These are phyloP conservation scores for Lepidochitona cinerea DNA, from an alignment of 2,888 invertebrate species.

Conservation along the genomic window DNA sequence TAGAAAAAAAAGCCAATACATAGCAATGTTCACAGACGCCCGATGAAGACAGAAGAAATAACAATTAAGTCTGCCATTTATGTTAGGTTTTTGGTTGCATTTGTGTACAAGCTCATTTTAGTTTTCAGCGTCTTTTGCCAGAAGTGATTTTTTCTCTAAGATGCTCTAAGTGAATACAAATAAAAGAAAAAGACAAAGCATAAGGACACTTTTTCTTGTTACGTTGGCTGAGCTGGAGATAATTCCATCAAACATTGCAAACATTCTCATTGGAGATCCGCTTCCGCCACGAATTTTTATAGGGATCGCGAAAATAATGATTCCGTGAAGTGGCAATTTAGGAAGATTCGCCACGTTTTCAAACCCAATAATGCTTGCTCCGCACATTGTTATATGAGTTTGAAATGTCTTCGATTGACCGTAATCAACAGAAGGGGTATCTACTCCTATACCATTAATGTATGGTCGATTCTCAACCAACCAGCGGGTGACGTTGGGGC, in stretches of 20 bases:
- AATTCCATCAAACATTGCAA: slow-evolving; percentile 61
- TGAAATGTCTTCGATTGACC: slow-evolving; percentile 72
- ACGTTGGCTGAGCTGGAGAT: too few species aligned
- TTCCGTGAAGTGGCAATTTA: slow-evolving; percentile 50
- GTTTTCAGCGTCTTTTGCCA: too few species aligned
- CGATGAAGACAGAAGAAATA: too few species aligned
- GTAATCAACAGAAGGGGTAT: slow-evolving; percentile 78
- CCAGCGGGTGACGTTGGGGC: slow-evolving; percentile 77
- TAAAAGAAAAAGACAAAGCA: too few species aligned
- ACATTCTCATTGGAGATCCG: slow-evolving; percentile 77
- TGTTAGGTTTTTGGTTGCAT: too few species aligned
- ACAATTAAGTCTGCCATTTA: too few species aligned
- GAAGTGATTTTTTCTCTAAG: too few species aligned
- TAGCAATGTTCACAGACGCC: too few species aligned
- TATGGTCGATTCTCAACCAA: slow-evolving; percentile 71
- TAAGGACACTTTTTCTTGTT: too few species aligned
- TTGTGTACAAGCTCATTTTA: too few species aligned
- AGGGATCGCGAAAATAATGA: slow-evolving; percentile 73
- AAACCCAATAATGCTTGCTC: slow-evolving; percentile 73
- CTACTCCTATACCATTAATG: slow-evolving; percentile 77
- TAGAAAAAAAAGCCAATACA: too few species aligned
- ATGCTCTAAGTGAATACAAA: too few species aligned
- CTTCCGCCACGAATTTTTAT: slow-evolving; percentile 77
- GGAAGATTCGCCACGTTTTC: slow-evolving; percentile 76
- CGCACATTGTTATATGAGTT: slow-evolving; percentile 74